Conservation (phyloP, 2,888 invertebrate species). For the Drosophila diplacantha region DNA sequence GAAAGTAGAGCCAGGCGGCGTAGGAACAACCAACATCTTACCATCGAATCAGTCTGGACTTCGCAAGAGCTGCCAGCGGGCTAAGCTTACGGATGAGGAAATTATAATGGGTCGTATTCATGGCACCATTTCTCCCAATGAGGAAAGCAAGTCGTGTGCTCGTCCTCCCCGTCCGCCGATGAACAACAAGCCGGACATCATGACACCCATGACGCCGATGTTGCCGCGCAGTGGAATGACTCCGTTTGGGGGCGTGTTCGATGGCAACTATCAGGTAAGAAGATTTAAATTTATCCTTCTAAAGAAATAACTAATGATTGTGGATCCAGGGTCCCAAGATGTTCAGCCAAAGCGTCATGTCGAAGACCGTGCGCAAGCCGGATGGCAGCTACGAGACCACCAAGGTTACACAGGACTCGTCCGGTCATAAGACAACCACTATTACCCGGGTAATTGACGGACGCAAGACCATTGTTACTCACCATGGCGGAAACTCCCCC, state of each 20-base stretch:
- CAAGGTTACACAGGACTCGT: slow-evolving; percentile 79
- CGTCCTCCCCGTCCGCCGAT: slow-evolving; percentile 55
- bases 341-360: slow-evolving; percentile 80
- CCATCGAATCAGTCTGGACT: slow-evolving; percentile 66
- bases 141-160: slow-evolving; percentile 47
- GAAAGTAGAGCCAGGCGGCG: slow-evolving; percentile 42
- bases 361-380: slow-evolving; percentile 79
- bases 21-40: slow-evolving; percentile 63
- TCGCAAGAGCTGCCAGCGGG: slow-evolving; percentile 32
- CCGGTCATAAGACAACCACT: slow-evolving; percentile 81
- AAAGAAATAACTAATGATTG: background rate
- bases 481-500: slow-evolving; percentile 41
- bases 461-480: slow-evolving; percentile 73
- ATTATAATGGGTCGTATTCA: slow-evolving; percentile 77
- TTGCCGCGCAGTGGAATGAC: slow-evolving; percentile 58
- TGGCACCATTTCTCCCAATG: slow-evolving; percentile 74
- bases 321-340: slow-evolving; percentile 73
- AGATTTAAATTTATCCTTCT: too few species aligned
- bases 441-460: slow-evolving; percentile 78
- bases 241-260: slow-evolving; percentile 75
- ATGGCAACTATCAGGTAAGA: slow-evolving; percentile 74
- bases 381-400: slow-evolving; percentile 81
- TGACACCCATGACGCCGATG: slow-evolving; percentile 69
- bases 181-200: slow-evolving; percentile 67
- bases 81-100: slow-evolving; percentile 75